phyloP scores from a whole-genome alignment of 2,797 vertebrate species.

The Acestrorhynchus altus region DNA sequence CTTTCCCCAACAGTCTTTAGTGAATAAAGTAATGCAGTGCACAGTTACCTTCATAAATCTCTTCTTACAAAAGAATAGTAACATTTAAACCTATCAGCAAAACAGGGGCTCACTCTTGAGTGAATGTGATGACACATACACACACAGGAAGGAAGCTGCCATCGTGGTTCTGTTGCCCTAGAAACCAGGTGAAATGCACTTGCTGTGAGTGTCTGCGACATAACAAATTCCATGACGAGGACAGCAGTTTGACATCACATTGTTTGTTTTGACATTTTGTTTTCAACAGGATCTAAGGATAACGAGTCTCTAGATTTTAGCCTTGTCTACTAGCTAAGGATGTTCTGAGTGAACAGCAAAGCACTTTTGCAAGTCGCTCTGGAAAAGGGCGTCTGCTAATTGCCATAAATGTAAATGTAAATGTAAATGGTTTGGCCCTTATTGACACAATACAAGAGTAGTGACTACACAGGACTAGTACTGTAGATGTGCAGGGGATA shows the following conservation, averaged over 20 bases:
- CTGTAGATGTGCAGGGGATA: no score
- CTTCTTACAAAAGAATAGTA: not conserved
- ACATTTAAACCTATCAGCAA: slow-evolving; percentile 16
- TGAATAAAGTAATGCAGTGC: not conserved
- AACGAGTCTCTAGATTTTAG: no score
- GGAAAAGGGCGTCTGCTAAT: no score
- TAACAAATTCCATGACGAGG: slow-evolving; percentile 80
- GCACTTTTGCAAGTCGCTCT: no score
- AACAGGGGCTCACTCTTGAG: slow-evolving; percentile 9
- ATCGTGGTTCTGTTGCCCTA: slow-evolving; percentile 73
- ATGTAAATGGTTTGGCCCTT: no score
- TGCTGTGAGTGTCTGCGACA: slow-evolving; percentile 69
- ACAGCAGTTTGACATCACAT: slow-evolving; percentile 50
- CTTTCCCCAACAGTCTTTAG: not conserved
- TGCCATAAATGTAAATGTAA: no score
- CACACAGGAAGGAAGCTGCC: slow-evolving; percentile 73
- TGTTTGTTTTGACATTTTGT: no score
- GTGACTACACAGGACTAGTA: no score
- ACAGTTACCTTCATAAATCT: not conserved
- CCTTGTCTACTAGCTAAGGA: no score
- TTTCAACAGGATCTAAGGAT: no score
- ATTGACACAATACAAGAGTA: no score
- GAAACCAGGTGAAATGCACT: slow-evolving; percentile 79
- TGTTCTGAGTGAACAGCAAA: no score
- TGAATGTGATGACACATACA: slow-evolving; percentile 45